These are phyloP conservation scores for Tetheella fluctuosa DNA, from an alignment of 2,888 invertebrate genomes.

Conservation along the genomic window DNA sequence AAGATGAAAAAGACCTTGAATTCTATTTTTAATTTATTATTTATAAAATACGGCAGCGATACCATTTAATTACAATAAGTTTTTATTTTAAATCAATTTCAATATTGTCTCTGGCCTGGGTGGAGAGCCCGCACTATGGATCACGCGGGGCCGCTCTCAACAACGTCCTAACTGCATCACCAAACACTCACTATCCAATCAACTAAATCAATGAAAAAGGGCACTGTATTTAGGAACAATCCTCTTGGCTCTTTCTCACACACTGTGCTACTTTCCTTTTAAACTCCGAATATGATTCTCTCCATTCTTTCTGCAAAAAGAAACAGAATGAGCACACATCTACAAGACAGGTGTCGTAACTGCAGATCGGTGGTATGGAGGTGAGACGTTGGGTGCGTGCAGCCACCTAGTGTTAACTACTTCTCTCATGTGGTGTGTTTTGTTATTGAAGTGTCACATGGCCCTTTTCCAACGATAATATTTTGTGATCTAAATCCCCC, in stretches of 20 bases:
- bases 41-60: constrained; percentile 83
- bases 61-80: constrained; percentile 82
- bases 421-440: constrained; percentile 38
- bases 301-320: constrained; percentile 97
- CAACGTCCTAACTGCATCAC: constrained; percentile 67
- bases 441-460: constrained; percentile 56
- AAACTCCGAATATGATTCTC: constrained; percentile 98
- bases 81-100: constrained; percentile 82
- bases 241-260: constrained; percentile 99
- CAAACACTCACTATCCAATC: constrained; percentile 71
- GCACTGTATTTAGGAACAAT: constrained; percentile 92
- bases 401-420: constrained; percentile 34
- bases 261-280: constrained; percentile 98
- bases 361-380: constrained; percentile 35
- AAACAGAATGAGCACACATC: constrained; percentile 80
- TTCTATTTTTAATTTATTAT: constrained; percentile 75
- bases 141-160: constrained; percentile 57
- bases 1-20: constrained; percentile 82
- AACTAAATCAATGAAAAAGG: constrained; percentile 76
- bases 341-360: constrained; percentile 72
- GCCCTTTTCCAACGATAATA: constrained; percentile 73
- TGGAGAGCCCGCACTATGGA: constrained; percentile 61
- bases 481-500: constrained; percentile 64
- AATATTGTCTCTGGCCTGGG: constrained; percentile 80
- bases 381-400: constrained; percentile 52